Evolutionary conservation across 1,140 invertebrate species (phyloP).

Genomic region (Microplitis mediator): DNA sequence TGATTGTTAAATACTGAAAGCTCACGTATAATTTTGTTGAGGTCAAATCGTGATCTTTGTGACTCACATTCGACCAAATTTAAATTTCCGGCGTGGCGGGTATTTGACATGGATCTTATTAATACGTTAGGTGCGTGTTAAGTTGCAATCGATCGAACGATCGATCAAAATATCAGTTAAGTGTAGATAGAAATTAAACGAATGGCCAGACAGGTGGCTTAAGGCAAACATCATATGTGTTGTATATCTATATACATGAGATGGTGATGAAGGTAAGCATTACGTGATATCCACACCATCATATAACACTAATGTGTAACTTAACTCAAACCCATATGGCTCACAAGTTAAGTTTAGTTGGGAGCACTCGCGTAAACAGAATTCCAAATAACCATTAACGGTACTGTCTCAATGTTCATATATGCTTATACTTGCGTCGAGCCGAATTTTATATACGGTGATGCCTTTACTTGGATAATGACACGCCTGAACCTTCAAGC

Average conservation of each 20-base stretch:
- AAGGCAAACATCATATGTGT: neutral
- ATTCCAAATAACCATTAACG: conserved; percentile 33
- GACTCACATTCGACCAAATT: neutral
- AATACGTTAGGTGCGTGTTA: neutral
- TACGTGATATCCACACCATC: neutral
- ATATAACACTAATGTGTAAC: no score
- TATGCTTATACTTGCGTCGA: conserved; percentile 9
- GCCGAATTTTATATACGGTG: conserved; percentile 24
- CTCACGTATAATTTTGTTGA: conserved; percentile 2
- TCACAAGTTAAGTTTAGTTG: conserved; percentile 13
- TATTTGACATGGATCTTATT: neutral
- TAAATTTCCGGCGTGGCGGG: neutral
- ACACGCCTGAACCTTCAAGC: neutral
- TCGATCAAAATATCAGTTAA: conserved; percentile 5
- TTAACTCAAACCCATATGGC: conserved; percentile 5
- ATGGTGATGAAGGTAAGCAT: neutral
- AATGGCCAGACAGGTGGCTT: neutral
- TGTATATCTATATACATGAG: neutral
- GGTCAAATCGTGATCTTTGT: neutral
- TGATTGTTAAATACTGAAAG: neutral
- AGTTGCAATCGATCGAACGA: conserved; percentile 8
- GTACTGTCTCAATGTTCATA: neutral
- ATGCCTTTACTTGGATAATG: neutral
- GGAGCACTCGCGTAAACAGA: conserved; percentile 18
- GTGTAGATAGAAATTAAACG: neutral